Percentiles rank a stretch among this genome's conserved stretches.
These are phyloP conservation scores for Drosophila malerkotliana DNA, from an alignment of 1,140 invertebrate genomes.

Conservation along the genomic window DNA sequence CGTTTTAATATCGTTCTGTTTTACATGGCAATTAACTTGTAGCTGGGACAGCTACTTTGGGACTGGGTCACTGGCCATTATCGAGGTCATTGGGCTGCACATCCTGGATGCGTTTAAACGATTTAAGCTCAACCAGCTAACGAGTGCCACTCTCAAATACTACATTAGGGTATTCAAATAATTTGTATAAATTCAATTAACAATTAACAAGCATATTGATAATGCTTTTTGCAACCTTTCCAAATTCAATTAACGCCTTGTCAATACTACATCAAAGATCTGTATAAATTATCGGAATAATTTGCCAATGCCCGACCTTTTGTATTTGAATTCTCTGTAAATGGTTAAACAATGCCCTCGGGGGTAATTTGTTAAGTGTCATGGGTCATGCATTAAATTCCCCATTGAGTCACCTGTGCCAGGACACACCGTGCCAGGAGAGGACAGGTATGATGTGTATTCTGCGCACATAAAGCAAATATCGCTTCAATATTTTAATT, in stretches of 20 bases:
- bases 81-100: slow-evolving; percentile 5
- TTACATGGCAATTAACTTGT: slow-evolving; percentile 76
- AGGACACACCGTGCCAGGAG: too few species aligned
- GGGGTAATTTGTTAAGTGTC: slow-evolving; percentile 17
- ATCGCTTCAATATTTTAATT: slow-evolving; percentile 36
- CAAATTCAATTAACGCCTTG: slow-evolving; percentile 3
- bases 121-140: background rate
- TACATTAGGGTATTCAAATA: background rate
- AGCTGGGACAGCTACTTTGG: slow-evolving; percentile 21
- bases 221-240: background rate
- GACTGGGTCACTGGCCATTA: slow-evolving; percentile 29
- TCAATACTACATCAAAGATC: slow-evolving; percentile 1
- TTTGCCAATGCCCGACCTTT: background rate
- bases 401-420: background rate
- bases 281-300: slow-evolving; percentile 9
- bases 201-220: background rate
- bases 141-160: background rate
- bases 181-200: background rate
- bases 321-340: background rate
- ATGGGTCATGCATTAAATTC: background rate
- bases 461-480: slow-evolving; percentile 42
- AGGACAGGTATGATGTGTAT: slow-evolving; percentile 7
- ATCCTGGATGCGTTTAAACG: background rate
- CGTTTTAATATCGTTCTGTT: slow-evolving; percentile 60
- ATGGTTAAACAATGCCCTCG: slow-evolving; percentile 16